Evolutionary conservation across 2,797 vertebrate species (phyloP), one percentile per base, ranked within the genome.

Genomic region (Hybognathus amarus): DNA sequence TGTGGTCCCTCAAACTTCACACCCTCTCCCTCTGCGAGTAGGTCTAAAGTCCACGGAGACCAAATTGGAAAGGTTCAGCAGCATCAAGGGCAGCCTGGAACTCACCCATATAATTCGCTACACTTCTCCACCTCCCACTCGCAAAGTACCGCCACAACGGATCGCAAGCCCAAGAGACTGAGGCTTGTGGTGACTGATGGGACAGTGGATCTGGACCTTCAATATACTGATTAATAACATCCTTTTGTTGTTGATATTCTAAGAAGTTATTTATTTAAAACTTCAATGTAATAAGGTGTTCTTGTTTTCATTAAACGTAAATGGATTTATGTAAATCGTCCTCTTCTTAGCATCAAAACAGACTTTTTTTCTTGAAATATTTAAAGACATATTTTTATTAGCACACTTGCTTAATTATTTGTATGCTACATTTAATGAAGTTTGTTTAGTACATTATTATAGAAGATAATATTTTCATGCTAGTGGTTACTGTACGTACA

Each of bases 101-200:
- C 88, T 86, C 95, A 89, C 70, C 91, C 93, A 6, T 91, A 89
- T 10, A 36, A 90, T 3, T 86, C 93, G 17, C 92, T 94, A 79
- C 94, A 93, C 11, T 90, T 87, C 11, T 33, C 93, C 4, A 76
- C 91, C 0, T 92, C 95, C 52, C 94, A 95, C 87, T 92, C 95
- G 1, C 92, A 94, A 89, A 92, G 90, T 42, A 13, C 92, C 47
- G 91, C 93, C 13, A 82, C 77, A 76, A 78, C 85, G 3, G 91
- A 92, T 47, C 92, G 93, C 45, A 96, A 96, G 82, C 96, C 96
- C 84, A 96, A 96, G 90, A 94, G 96, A 86, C 95, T 98, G 85
- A 94, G 97, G 85, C 92, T 98, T n/a, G 97, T 98, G 61, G 96
- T 98, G 79, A 96, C 95, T 18, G 96, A 98, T 0, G 96, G 96